phyloP scores from a whole-genome alignment of 2,888 invertebrate species.

The Acanthoscelides obtectus region DNA sequence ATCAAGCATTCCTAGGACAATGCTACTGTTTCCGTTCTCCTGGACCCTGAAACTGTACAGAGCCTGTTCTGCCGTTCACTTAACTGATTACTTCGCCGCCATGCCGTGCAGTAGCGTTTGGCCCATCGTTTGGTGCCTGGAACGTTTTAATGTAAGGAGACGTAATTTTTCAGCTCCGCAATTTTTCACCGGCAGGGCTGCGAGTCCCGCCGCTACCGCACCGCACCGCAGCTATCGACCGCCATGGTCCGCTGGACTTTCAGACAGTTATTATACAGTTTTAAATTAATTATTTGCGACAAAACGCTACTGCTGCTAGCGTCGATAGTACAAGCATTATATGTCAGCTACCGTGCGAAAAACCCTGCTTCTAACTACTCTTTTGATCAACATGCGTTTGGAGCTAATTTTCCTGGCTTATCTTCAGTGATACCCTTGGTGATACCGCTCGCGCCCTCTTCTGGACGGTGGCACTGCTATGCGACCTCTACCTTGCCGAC shows the following conservation, averaged over 20 bases:
- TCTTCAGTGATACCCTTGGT: no score
- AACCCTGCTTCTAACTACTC: no score
- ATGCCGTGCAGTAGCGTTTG: not conserved
- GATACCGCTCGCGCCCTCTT: no score
- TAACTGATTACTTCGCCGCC: not conserved
- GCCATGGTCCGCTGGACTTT: conserved; percentile 20
- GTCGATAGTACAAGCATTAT: not conserved
- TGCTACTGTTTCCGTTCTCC: not conserved
- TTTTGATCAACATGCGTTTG: no score
- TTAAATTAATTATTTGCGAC: conserved; percentile 32
- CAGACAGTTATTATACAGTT: conserved; percentile 23
- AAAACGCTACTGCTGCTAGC: conserved; percentile 21
- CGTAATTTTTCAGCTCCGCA: not conserved
- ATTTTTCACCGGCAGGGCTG: not conserved
- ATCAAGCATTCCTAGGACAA: not conserved
- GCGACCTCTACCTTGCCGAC: no score
- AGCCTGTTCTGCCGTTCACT: not conserved
- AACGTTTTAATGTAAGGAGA: not conserved
- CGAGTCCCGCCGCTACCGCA: not conserved
- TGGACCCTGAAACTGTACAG: not conserved
- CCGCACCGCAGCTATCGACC: conserved; percentile 17
- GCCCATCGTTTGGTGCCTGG: no score
- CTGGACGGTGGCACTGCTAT: no score
- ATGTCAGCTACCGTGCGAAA: no score
- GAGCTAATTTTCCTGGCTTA: no score